Evolutionary conservation across 2,888 invertebrate genomes (phyloP).

Genomic region (Galeopsomyia nigrocyanea): DNA sequence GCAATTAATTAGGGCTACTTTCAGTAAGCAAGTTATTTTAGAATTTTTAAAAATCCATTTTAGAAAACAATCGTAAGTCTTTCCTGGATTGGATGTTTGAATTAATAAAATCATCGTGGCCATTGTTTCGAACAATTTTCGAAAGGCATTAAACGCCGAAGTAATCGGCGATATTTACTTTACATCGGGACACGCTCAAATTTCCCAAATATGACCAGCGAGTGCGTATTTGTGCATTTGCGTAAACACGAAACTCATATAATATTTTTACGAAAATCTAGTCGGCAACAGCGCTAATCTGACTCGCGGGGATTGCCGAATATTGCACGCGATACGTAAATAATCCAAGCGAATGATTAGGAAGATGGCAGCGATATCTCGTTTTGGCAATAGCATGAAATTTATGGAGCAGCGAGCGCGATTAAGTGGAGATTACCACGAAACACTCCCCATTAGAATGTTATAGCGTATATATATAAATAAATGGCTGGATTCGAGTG

Average conservation of each 20-base stretch:
- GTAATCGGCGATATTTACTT: too few relatives aligned
- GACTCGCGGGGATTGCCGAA: too few relatives aligned
- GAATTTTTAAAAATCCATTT: too few relatives aligned
- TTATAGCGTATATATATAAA: constrained; percentile 22
- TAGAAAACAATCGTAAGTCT: too few relatives aligned
- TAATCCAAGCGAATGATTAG: constrained; percentile 48
- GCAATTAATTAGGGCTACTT: too few relatives aligned
- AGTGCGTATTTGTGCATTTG: not conserved
- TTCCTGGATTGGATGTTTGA: too few relatives aligned
- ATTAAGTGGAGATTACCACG: constrained; percentile 48
- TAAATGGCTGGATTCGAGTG: constrained; percentile 16
- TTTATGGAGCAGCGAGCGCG: constrained; percentile 50
- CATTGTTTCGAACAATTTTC: too few relatives aligned
- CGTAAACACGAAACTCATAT: not conserved
- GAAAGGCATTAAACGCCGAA: too few relatives aligned
- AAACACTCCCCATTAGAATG: constrained; percentile 40
- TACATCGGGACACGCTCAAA: constrained; percentile 10
- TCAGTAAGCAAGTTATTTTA: too few relatives aligned
- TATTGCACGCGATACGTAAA: constrained; percentile 11
- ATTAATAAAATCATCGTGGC: too few relatives aligned
- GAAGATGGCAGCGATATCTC: constrained; percentile 37
- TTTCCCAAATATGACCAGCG: constrained; percentile 7
- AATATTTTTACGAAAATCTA: constrained; percentile 4
- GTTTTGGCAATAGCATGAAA: constrained; percentile 44
- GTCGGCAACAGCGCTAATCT: not conserved